These are phyloP conservation scores for Catocala nupta DNA, from an alignment of 2,888 invertebrate genomes.

Conservation along the genomic window DNA sequence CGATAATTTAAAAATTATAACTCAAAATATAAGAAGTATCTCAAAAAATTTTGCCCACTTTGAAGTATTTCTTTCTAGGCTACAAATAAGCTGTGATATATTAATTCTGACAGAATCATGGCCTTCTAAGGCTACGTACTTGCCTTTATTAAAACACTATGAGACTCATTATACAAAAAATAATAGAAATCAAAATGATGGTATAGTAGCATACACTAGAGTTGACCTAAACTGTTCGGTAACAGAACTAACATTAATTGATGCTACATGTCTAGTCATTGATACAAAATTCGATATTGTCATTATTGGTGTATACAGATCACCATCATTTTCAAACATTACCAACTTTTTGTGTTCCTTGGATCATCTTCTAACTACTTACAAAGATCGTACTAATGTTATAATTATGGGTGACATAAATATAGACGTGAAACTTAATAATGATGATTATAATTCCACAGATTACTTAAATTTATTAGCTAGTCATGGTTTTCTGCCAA, in stretches of 20 bases:
- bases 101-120: conserved; percentile 1
- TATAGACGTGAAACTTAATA: neutral
- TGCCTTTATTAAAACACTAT: neutral
- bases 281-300: neutral
- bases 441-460: neutral
- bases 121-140: neutral
- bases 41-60: neutral
- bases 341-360: neutral
- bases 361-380: neutral
- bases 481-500: neutral
- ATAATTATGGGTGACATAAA: conserved; percentile 2
- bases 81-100: neutral
- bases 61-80: neutral
- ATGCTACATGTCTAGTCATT: neutral
- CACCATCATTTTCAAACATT: neutral
- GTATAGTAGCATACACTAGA: neutral
- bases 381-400: neutral
- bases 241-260: neutral
- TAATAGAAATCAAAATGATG: conserved; percentile 5
- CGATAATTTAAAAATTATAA: neutral
- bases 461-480: conserved; percentile 5
- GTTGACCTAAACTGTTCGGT: neutral
- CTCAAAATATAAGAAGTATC: conserved; percentile 7
- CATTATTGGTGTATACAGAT: neutral
- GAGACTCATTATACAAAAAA: neutral